A percentile compares a stretch with the other conserved stretches of the same genome.
These are phyloP conservation scores for Taenioides sp. DNA, from an alignment of 2,797 vertebrate genomes.

Conservation along the genomic window DNA sequence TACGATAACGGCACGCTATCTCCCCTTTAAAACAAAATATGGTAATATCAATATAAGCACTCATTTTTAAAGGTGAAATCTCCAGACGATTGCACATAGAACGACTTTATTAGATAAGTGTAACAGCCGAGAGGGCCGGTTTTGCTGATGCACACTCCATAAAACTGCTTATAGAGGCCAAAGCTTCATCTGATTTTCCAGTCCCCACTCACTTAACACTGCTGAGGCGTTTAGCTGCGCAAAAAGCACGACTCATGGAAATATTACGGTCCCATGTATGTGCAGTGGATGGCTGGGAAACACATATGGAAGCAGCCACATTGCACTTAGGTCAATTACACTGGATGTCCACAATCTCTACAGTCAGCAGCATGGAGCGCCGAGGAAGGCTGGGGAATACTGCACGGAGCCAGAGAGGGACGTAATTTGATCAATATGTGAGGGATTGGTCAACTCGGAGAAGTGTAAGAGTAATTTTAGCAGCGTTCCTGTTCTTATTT, in stretches of 20 bases:
- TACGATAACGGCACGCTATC: too few species aligned
- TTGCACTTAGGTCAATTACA: constrained; percentile 3
- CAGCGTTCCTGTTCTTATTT: neutral
- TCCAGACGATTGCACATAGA: neutral
- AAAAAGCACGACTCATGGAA: constrained; percentile 50
- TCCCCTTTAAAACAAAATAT: too few species aligned
- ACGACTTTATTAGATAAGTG: constrained; percentile 8
- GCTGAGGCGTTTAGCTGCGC: constrained; percentile 49
- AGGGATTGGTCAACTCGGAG: neutral
- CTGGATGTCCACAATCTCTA: neutral
- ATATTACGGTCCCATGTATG: constrained; percentile 25
- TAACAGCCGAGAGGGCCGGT: constrained; percentile 10
- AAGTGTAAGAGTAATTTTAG: neutral
- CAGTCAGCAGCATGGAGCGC: neutral
- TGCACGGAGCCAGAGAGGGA: neutral
- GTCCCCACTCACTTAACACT: constrained; percentile 28
- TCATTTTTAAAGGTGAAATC: neutral
- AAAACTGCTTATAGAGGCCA: constrained; percentile 36
- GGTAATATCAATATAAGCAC: too few species aligned
- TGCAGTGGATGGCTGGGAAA: constrained; percentile 22
- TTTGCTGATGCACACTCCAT: constrained; percentile 39
- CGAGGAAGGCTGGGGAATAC: neutral
- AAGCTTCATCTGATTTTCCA: constrained; percentile 37
- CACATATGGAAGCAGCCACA: constrained; percentile 9
- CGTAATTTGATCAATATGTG: neutral